phyloP scores from a whole-genome alignment of 2,888 invertebrate genomes.

The Notocelia uddmanniana region DNA sequence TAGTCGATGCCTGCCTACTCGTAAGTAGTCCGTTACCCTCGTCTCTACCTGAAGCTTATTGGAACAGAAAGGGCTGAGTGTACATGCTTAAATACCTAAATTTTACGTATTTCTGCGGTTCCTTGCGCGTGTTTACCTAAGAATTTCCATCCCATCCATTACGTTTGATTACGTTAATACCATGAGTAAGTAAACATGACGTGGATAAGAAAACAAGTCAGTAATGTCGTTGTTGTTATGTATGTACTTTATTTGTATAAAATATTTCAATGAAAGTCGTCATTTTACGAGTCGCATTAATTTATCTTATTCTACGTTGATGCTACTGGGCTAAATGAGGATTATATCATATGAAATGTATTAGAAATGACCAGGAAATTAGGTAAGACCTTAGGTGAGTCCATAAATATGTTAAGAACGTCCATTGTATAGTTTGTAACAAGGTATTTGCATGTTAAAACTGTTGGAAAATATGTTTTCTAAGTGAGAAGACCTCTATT shows the following conservation, averaged over 20 bases:
- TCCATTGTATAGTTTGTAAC: no score
- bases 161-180: neutral
- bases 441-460: neutral
- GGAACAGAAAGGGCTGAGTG: conserved; percentile 13
- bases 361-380: no score
- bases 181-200: conserved; percentile 20
- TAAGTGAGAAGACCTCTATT: neutral
- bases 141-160: conserved; percentile 16
- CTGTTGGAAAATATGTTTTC: neutral
- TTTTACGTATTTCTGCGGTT: conserved; percentile 22
- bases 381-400: no score
- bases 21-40: conserved; percentile 24
- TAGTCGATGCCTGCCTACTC: neutral
- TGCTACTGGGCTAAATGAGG: no score
- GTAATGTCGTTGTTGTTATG: neutral
- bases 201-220: conserved; percentile 16
- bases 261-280: neutral
- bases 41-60: conserved; percentile 23
- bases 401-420: no score
- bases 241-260: neutral
- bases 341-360: no score
- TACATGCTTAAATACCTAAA: neutral
- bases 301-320: no score
- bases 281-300: no score
- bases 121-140: neutral